Percentiles rank a stretch among this genome's conserved stretches.
These are phyloP conservation scores for Catostylus mosaicus DNA, from an alignment of 30 jellyfish, hydroid and myxozoan genomes.

Conservation along the genomic window DNA sequence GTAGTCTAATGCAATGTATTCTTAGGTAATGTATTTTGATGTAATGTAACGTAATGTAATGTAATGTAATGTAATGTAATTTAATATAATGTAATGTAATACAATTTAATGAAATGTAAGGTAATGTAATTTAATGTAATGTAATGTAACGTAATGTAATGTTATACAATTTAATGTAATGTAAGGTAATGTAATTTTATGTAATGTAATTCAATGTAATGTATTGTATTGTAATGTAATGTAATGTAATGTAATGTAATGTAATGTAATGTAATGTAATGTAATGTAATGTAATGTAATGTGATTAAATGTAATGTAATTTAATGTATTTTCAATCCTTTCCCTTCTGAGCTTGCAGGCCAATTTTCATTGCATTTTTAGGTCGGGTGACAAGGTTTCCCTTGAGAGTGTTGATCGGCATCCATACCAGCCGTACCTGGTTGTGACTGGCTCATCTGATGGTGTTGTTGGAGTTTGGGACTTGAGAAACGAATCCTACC, in stretches of 20 bases:
- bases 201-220: too few species aligned
- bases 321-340: not conserved
- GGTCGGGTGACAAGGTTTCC: conserved; percentile 93
- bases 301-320: too few species aligned
- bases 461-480: conserved; percentile 96
- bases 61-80: too few species aligned
- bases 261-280: not conserved
- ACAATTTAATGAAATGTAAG: too few species aligned
- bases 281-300: not conserved
- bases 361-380: not conserved
- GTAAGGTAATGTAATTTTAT: too few species aligned
- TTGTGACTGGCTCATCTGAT: conserved; percentile 93
- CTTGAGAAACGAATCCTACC: conserved; percentile 78
- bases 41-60: too few species aligned
- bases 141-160: not conserved
- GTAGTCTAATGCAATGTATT: too few species aligned
- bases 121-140: too few species aligned
- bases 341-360: not conserved
- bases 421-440: conserved; percentile 89
- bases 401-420: conserved; percentile 82
- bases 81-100: too few species aligned
- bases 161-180: too few species aligned
- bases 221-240: not conserved
- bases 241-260: not conserved
- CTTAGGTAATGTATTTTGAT: too few species aligned